These are phyloP conservation scores for Manis pentadactyla DNA, from an alignment of 2,797 vertebrate genomes.

Conservation along the genomic window DNA sequence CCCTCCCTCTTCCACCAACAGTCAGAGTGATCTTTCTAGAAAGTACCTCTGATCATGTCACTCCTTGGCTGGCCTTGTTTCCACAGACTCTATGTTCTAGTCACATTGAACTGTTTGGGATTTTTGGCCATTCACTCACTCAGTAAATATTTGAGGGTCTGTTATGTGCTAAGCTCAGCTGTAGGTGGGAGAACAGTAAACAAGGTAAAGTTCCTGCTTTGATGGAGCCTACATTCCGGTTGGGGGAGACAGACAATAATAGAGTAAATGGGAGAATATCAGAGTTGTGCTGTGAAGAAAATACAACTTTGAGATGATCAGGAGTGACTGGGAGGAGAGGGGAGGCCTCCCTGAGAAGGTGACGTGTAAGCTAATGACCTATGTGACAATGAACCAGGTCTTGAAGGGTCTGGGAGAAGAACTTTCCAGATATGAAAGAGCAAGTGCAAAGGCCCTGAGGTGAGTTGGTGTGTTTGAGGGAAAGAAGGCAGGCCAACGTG, in stretches of 20 bases:
- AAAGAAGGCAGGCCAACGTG: background rate
- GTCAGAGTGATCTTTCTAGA: background rate
- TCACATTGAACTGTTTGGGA: background rate
- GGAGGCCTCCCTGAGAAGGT: background rate
- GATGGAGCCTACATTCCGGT: background rate
- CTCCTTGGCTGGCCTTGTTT: background rate
- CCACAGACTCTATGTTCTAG: background rate
- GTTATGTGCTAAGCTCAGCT: background rate
- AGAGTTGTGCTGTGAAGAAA: background rate
- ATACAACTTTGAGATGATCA: background rate
- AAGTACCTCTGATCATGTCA: background rate
- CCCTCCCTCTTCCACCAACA: background rate
- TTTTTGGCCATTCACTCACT: background rate
- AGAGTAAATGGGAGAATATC: background rate
- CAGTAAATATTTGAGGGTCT: background rate
- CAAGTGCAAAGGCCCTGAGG: conserved; percentile 38
- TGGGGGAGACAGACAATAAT: background rate
- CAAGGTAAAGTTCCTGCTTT: background rate
- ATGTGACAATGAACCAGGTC: background rate
- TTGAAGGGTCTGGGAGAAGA: background rate
- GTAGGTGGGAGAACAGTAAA: background rate
- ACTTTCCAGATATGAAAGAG: background rate
- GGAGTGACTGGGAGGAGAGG: background rate
- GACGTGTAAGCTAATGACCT: background rate
- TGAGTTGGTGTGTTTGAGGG: background rate